These are phyloP conservation scores for Aldrovandia affinis DNA, from an alignment of 2,797 vertebrate species.

Conservation along the genomic window DNA sequence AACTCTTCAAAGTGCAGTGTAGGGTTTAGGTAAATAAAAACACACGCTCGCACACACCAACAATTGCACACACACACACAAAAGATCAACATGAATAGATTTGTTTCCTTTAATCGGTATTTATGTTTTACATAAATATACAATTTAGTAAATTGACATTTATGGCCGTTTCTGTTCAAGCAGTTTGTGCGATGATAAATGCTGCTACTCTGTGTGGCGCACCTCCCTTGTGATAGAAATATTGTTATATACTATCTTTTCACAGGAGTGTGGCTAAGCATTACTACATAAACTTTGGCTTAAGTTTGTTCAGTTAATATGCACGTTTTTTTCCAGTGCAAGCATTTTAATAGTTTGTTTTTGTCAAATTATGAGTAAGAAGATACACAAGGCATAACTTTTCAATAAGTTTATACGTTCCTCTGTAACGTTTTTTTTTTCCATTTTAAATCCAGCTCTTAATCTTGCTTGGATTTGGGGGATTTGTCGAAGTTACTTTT, in stretches of 20 bases:
- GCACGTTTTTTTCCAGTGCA: not conserved
- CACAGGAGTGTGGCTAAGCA: not conserved
- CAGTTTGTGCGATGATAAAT: not conserved
- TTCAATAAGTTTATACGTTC: not conserved
- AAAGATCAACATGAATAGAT: no score
- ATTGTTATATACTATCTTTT: not conserved
- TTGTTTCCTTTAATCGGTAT: no score
- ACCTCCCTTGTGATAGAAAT: not conserved
- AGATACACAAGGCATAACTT: not conserved
- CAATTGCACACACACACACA: no score
- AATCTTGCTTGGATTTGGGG: conserved; percentile 16
- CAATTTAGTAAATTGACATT: no score
- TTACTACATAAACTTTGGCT: no score
- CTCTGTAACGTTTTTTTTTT: not conserved
- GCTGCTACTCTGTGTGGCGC: not conserved
- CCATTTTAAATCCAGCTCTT: not conserved
- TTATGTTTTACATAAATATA: no score
- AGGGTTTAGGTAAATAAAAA: not conserved
- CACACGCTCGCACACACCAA: no score
- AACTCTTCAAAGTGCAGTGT: not conserved
- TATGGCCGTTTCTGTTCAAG: not conserved
- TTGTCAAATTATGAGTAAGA: not conserved
- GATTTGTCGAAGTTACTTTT: not conserved
- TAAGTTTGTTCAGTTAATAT: not conserved
- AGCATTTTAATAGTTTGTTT: not conserved